Evolutionary conservation across 2,113 vertebrate species (phyloP), one percentile per base, ranked within the genome.

Genomic region (Monopterus albus): DNA sequence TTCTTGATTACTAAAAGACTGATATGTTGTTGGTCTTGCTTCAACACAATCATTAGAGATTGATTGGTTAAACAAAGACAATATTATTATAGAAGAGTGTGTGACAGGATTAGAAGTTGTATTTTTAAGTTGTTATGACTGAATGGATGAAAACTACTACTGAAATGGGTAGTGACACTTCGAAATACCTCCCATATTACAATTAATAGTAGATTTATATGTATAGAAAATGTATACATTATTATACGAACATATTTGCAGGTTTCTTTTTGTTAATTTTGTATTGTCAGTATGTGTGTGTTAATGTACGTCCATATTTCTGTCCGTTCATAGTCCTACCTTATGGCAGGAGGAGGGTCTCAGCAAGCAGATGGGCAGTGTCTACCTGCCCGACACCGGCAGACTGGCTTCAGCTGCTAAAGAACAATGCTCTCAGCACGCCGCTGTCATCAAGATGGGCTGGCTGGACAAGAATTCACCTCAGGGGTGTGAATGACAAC

Each of bases 401-500:
- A 63, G 29, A 18, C 51, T 81, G 12, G 9, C 70, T 18, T 7
- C 67, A 8, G 23, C 59, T 11, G 3, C 60, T 11, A 85, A 53
- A 36, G 72, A 83, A 0, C 80, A 91, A 21, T 25, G 76, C 25
- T 23, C 84, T 5, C 74, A 86, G 3, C 70, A 80, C 11, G 59
- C 86, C 1, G 75, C 93, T 0, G 85, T 95, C 79, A 91, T 97
- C 81, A 96, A 93, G 79, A 94, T 87, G 1, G 97, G 97, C 25
- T 98, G 97, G 97, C 90, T 98, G 81, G 94, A 96, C 88, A 98
- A 98, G 91, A 97, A 96, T 91, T 96, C 96, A 0, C 96, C 96
- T 0, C 96, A 97, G 79, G 96, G 96, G 97, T 99, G 90, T 21
- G 78, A 29, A 20, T 40, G 26, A 13, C 17, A 11, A 28, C 20